Base-by-base conservation (phyloP, 2,113 vertebrate species). In the Agelaius phoeniceus region DNA sequence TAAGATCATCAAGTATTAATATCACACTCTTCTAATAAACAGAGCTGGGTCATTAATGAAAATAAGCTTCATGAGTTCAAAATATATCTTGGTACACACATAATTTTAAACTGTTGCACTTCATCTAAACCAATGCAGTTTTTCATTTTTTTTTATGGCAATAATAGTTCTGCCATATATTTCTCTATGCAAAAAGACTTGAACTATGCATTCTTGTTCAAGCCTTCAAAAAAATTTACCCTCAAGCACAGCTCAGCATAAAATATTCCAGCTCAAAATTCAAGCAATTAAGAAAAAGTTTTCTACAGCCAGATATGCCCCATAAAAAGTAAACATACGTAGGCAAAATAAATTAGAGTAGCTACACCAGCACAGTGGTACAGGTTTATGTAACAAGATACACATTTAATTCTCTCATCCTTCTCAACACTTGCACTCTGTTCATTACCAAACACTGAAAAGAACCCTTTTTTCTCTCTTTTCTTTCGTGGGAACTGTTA, bases 221-320 rank as follows among this genome's bases (percentile, higher is more conserved):
- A 86, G 59, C 33, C 62, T 69, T 83, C 23, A 80, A 49, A 46
- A 69, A 46, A 78, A 57, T 14, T 48, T 79, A 87, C 80, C 80
- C 91, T 89, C 31, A 44, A 97, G 87, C 84, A 68, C 1, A 13
- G 65, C 52, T 68, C 77, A 79, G 48, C 77, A 93, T 59, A 78
- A 88, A 95, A 66, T 71, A 91, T 63, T 93, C 85, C 84, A 74
- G 57, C 52, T 94, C 66, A 62, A 71, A 95, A 91, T 48, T 65
- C 7, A 10, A 84, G 72, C 83, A 90, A 76, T 87, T 87, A 87
- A 81, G 80, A 58, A 57, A 75, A 94, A 89, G 69, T 82, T 84
- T 93, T 87, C 57, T 10, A 8, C 57, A 75, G 81, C 23, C 46
- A 91, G 74, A 89, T 67, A 78, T 33, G 18, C 39, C 76, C 44